Conservation (phyloP, 2,113 vertebrate genomes). For the Naja naja region DNA sequence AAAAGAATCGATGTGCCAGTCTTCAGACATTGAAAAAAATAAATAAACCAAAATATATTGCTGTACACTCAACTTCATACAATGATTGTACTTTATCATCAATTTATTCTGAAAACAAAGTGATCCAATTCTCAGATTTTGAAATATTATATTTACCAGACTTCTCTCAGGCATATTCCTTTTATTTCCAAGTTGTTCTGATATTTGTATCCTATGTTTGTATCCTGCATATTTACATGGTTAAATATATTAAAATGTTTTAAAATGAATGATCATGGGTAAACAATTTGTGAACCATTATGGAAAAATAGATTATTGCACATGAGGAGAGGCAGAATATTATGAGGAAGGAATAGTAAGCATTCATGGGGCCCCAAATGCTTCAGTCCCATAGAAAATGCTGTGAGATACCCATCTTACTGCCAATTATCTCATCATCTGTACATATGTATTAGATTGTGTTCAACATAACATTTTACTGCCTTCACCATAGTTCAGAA, state of each 20-base stretch:
- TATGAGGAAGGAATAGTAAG: background rate
- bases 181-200: background rate
- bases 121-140: background rate
- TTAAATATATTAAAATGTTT: background rate
- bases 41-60: background rate
- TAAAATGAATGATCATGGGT: background rate
- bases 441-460: too few relatives aligned
- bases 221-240: background rate
- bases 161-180: background rate
- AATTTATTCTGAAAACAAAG: background rate
- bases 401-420: too few relatives aligned
- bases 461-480: too few relatives aligned
- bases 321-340: background rate
- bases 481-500: too few relatives aligned
- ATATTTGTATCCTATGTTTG: background rate
- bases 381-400: background rate
- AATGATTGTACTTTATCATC: background rate
- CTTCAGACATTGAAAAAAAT: background rate
- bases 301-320: background rate
- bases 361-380: background rate
- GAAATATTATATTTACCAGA: background rate
- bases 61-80: background rate
- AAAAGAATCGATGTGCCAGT: constrained; percentile 15
- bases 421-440: too few relatives aligned
- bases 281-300: background rate